Conservation (phyloP, 1,140 invertebrate species). For the Drosophila azteca region DNA sequence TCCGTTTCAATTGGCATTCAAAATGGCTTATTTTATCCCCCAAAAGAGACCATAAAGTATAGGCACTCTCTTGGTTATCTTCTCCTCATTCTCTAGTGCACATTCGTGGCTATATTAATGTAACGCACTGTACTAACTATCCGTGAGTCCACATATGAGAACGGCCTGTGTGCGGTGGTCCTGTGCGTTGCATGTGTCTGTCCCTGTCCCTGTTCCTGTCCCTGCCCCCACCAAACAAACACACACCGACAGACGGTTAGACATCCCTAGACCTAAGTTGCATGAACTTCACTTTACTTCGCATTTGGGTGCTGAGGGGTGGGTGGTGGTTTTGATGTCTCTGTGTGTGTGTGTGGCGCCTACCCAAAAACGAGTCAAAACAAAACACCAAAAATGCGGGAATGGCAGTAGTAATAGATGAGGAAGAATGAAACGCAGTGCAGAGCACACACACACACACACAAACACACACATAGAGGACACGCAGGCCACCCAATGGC, state of each 20-base stretch:
- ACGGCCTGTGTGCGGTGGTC: too few species aligned
- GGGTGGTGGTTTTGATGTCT: neutral
- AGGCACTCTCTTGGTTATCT: too few species aligned
- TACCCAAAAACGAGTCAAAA: too few species aligned
- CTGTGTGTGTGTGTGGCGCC: slow-evolving; percentile 2
- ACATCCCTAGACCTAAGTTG: slow-evolving; percentile 55
- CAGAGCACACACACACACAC: slow-evolving; percentile 49
- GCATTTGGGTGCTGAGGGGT: slow-evolving; percentile 32
- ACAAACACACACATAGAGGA: slow-evolving; percentile 1
- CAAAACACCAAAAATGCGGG: slow-evolving; percentile 1
- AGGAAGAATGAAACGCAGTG: slow-evolving; percentile 24
- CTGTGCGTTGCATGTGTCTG: too few species aligned
- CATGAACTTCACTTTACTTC: slow-evolving; percentile 48
- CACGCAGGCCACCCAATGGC: too few species aligned
- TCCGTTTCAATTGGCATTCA: too few species aligned
- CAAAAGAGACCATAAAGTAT: too few species aligned
- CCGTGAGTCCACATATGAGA: slow-evolving; percentile 21
- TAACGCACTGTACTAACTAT: slow-evolving; percentile 33
- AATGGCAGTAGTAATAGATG: neutral
- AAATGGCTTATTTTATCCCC: too few species aligned
- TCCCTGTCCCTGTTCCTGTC: neutral
- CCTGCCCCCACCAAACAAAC: too few species aligned
- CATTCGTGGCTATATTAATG: neutral
- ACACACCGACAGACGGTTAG: slow-evolving; percentile 20
- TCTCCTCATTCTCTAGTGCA: too few species aligned